Percentiles rank a stretch among this genome's conserved stretches.
Conservation (phyloP, 92 coral and sea anemone genomes). For the Plumapathes pennacea region DNA sequence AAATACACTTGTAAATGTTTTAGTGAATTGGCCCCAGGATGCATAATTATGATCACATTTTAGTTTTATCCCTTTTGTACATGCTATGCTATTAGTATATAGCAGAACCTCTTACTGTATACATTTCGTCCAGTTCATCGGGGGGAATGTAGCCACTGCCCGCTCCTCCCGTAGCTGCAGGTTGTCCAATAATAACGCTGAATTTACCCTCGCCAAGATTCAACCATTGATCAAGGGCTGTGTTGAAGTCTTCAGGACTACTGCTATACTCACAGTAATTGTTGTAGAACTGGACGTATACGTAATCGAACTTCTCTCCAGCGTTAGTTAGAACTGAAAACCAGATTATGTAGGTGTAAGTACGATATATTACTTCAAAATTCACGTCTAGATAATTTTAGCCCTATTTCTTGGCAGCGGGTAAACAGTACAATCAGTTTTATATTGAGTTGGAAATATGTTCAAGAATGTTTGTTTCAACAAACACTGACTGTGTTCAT, state of each 20-base stretch:
- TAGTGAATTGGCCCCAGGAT: too few species aligned
- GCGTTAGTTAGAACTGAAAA: conserved; percentile 41
- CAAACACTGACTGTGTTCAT: too few species aligned
- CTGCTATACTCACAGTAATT: conserved; percentile 67
- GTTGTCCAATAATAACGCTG: conserved; percentile 53
- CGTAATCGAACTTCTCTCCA: conserved; percentile 52
- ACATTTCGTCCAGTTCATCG: conserved; percentile 22
- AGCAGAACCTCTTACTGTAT: conserved; percentile 20
- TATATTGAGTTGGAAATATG: too few species aligned
- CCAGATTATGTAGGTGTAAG: neutral
- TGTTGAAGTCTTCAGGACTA: conserved; percentile 36
- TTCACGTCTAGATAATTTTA: too few species aligned
- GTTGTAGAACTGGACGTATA: conserved; percentile 60
- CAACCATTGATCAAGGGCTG: conserved; percentile 47
- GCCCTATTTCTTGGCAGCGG: too few species aligned
- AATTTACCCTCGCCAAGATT: conserved; percentile 21
- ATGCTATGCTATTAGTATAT: too few species aligned
- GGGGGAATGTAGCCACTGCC: conserved; percentile 62
- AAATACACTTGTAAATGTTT: too few species aligned
- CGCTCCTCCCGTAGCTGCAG: conserved; percentile 50
- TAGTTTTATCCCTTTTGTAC: too few species aligned
- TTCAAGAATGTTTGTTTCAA: too few species aligned
- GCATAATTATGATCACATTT: too few species aligned
- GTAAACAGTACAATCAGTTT: too few species aligned
- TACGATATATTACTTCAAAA: too few species aligned